Evolutionary conservation across 1,140 invertebrate genomes (phyloP), one percentile per base, ranked within the genome.

Genomic region (Lerema accius): DNA sequence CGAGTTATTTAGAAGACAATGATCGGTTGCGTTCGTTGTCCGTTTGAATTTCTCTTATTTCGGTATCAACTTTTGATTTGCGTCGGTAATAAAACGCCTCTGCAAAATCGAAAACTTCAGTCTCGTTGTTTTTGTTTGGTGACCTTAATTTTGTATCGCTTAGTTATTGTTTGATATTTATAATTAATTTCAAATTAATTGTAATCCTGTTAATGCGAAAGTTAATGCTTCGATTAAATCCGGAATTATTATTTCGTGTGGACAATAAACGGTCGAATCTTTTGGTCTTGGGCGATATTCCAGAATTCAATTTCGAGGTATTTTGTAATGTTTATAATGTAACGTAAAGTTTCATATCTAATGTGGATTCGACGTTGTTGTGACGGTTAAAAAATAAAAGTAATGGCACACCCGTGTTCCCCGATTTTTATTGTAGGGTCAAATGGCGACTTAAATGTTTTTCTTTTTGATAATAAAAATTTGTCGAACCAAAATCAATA

Each of bases 1-100:
- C 55, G 78, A 82, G 78, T 76, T 76, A 72, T 76, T 83, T 80
- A 76, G 72, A 73, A 65, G 63, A 51, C 50, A 63, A 59, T 65
- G 59, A 49, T 60, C 40, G 59, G 63, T 39, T 58, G 23, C 28
- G 67, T 45, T 55, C 46, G 42, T 73, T 68, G 51, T 68, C 46
- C 50, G 61, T 68, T 50, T 64, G 51, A 59, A 67, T 49, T 65
- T 66, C 43, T 69, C 50, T 64, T 73, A 60, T 74, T 65, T 71
- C 53, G 35, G 15, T 55, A 40, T 17, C 15, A 19, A 58, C 39
- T 65, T 62, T 70, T 65, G 63, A 62, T 69, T 66, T 66, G 64
- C 49, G 11, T 63, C 19, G 26, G 69, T 28, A 50, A 69, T 71
- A 65, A 73, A 67, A 73, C 64, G 58, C 53, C 62, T 70, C 53